Base-by-base conservation (phyloP, 2,113 vertebrate species). In the Prochilodus magdalenae region DNA sequence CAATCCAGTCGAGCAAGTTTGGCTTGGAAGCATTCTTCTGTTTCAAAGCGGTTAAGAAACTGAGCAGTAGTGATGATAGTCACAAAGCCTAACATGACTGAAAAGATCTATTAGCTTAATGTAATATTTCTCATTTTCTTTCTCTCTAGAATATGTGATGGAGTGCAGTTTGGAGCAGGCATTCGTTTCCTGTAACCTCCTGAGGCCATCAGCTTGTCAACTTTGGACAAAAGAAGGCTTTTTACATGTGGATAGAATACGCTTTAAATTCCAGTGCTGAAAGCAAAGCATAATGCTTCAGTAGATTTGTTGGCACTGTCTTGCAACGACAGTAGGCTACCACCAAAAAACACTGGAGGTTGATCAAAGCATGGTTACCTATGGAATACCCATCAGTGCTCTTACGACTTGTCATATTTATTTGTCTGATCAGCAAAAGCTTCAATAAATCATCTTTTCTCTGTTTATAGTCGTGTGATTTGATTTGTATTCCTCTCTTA, bases 141-240 rank as follows among this genome's bases (percentile, higher is more conserved):
- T 86, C 0, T 20, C 76, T 44, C 69, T 86, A 98, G 98, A 94
- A 96, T 97, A 91, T 98, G 97, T 73, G 97, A 99, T 5, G 97
- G 97, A 0, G 89, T 99, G 86, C 98, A 99, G 92, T 99, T 99
- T 53, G 98, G 98, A 90, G 97, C 97, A 33, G 98, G 98, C 89
- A 98, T 99, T 85, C 86, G 97, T 62, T 99, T 99, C 93, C 94
- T 99, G 63, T 99, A 92, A 95, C 70, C 65, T 63, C 66, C 22
- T 47, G 12, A 67, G 24, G 69, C 3, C 59, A 59, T 12, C 62
- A 22, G 24, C 63, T 69, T 75, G 40, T 26, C 70, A 44, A n/a
- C 62, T 49, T 55, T 15, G 24, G 63, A 65, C 1, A 16, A 24
- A 30, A 65, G 16, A 67, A 70, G 69, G 33, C 24, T 11, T 82